phyloP scores from a whole-genome alignment of 2,888 invertebrate species.

The Heliconius ethilla region DNA sequence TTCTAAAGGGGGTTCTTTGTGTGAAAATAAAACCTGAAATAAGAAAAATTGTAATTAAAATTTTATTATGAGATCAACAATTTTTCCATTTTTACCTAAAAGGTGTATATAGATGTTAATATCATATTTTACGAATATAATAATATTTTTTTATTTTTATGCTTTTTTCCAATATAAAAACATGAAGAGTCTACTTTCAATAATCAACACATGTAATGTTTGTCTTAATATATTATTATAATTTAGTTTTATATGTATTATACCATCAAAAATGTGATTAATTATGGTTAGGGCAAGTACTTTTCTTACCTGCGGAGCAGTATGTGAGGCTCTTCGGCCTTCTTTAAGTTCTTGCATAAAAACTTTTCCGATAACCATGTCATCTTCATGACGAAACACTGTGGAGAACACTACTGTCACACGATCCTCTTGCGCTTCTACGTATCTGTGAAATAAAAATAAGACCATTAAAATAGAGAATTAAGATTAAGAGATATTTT shows the following conservation, averaged over 20 bases:
- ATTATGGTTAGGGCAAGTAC: no score
- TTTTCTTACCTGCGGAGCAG: slow-evolving; percentile 87
- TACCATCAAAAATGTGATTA: no score
- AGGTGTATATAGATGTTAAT: no score
- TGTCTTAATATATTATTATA: no score
- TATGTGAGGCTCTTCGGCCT: slow-evolving; percentile 96
- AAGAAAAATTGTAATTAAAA: slow-evolving; percentile 1
- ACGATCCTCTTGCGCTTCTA: slow-evolving; percentile 98
- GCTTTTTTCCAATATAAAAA: no score
- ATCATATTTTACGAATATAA: no score
- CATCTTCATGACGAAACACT: slow-evolving; percentile 98
- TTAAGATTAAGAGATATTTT: not conserved
- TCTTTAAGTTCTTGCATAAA: slow-evolving; percentile 99
- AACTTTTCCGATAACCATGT: slow-evolving; percentile 98
- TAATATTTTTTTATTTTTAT: no score
- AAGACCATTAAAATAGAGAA: not conserved
- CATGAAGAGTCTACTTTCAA: no score
- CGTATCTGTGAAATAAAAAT: slow-evolving; percentile 86
- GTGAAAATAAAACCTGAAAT: slow-evolving; percentile 89
- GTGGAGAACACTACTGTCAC: slow-evolving; percentile 99
- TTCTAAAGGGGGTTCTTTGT: slow-evolving; percentile 98
- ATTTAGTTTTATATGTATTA: no score
- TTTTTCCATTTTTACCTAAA: not conserved
- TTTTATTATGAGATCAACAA: not conserved
- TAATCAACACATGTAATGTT: no score